Evolutionary conservation across 1,140 invertebrate genomes (phyloP).

Genomic region (Charaxes varanes): DNA sequence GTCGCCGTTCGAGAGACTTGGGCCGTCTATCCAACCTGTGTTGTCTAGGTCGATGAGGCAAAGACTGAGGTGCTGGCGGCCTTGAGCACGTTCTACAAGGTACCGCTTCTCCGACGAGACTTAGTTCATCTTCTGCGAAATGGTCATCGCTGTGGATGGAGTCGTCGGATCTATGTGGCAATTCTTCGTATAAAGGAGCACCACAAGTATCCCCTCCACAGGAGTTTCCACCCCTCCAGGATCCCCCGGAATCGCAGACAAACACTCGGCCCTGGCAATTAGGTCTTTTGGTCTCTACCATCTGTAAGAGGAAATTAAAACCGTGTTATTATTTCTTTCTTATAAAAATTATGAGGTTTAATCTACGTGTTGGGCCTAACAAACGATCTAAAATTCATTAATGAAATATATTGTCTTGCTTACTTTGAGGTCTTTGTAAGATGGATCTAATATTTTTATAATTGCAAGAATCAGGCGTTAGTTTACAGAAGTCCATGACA

Average conservation of each 20-base stretch:
- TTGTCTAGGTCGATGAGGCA: conserved; percentile 57
- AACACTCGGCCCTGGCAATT: conserved; percentile 61
- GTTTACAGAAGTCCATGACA: no score
- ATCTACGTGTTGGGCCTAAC: no score
- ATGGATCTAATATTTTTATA: no score
- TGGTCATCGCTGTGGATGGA: conserved; percentile 70
- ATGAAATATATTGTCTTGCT: no score
- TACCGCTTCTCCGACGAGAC: conserved; percentile 66
- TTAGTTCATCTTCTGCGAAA: conserved; percentile 70
- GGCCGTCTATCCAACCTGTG: conserved; percentile 58
- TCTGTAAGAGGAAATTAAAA: conserved; percentile 37
- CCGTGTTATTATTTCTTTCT: background rate
- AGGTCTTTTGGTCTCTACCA: conserved; percentile 63
- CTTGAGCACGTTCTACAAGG: conserved; percentile 58
- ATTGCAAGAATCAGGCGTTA: no score
- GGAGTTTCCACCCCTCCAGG: conserved; percentile 53
- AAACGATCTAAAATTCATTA: no score
- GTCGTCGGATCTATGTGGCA: conserved; percentile 63
- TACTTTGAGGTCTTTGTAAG: no score
- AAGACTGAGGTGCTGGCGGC: conserved; percentile 49
- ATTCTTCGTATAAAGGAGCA: conserved; percentile 67
- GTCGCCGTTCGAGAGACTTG: conserved; percentile 55
- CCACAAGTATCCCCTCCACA: conserved; percentile 57
- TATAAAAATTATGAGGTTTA: no score
- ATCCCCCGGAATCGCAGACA: conserved; percentile 53